Conservation (phyloP, 2,113 vertebrate genomes). For the Podarcis muralis region DNA sequence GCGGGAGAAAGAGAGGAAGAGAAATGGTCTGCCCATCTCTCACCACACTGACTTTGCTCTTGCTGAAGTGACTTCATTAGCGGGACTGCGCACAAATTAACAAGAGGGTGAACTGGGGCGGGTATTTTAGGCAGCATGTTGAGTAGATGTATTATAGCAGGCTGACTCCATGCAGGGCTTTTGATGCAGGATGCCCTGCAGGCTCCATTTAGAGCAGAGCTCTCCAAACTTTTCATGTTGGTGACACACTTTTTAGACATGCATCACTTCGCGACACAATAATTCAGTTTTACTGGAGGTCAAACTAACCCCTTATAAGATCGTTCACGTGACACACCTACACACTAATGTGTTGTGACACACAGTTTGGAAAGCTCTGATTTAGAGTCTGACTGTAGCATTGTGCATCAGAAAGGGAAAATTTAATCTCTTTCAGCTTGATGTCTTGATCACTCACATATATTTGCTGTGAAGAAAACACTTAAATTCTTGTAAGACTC, state of each 20-base stretch:
- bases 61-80: constrained; percentile 34
- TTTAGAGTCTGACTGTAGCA: background rate
- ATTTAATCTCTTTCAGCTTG: background rate
- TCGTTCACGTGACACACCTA: too few relatives aligned
- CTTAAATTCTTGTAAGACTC: background rate
- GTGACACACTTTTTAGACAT: too few relatives aligned
- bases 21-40: constrained; percentile 39
- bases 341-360: too few relatives aligned
- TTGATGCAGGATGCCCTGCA: constrained; percentile 19
- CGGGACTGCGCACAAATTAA: constrained; percentile 27
- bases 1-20: background rate
- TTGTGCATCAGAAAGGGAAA: constrained; percentile 13
- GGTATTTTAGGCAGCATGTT: constrained; percentile 4
- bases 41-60: background rate
- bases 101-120: background rate
- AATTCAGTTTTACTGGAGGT: too few relatives aligned
- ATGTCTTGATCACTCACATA: constrained; percentile 10
- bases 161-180: constrained; percentile 37
- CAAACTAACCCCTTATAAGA: too few relatives aligned
- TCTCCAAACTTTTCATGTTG: too few relatives aligned
- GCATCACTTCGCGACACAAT: too few relatives aligned
- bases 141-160: constrained; percentile 35
- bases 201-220: background rate
- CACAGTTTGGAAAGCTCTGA: too few relatives aligned
- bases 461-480: background rate